Evolutionary conservation across 2,888 invertebrate species (phyloP), one percentile per base, ranked within the genome.

Genomic region (Drosophila mercatorum): DNA sequence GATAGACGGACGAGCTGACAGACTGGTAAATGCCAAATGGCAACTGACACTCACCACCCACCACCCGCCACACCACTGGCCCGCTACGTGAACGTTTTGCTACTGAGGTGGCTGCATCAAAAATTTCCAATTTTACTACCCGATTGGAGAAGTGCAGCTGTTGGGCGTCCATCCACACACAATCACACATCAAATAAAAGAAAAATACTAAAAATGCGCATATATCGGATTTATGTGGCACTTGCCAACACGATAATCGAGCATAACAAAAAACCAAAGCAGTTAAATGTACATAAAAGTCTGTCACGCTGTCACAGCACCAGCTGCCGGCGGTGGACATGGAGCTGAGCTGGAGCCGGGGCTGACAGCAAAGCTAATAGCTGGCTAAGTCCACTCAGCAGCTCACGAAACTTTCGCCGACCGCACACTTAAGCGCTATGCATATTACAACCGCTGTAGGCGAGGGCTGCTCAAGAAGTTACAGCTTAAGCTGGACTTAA

Each of bases 141-240:
- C 43, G 59, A 41, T 55, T 51, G 70, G 64, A 69, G 67, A 72
- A 68, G 60, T 88, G 78, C 88, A 81, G 78, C 70, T 80, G 72
- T 65, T 69, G 58, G 57, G 49, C n/a, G 6, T 34, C 0, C n/a
- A 34, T 34, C 0, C n/a, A 44, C 11, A 44, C 47, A 51, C 17
- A 28, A 22, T 22, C 22, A 22, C 22, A n/a, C 38, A 12, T 2
- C 14, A 40, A 44, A 60, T 36, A 49, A 47, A 59, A 31, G 41
- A 11, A 64, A 52, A 38, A 49, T 65, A 64, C 67, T 87, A 81
- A 56, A 81, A 81, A 81, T 68, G 67, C 58, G 81, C 69, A 68
- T 66, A 68, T 68, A 64, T 74, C 47, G 64, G 75, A 85, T 85
- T 80, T 85, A 80, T 80, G 59, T 70, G 74, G 40, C 67, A 82